Evolutionary conservation across 2,797 vertebrate species (phyloP).

Genomic region (Phaenicophaeus curvirostris): DNA sequence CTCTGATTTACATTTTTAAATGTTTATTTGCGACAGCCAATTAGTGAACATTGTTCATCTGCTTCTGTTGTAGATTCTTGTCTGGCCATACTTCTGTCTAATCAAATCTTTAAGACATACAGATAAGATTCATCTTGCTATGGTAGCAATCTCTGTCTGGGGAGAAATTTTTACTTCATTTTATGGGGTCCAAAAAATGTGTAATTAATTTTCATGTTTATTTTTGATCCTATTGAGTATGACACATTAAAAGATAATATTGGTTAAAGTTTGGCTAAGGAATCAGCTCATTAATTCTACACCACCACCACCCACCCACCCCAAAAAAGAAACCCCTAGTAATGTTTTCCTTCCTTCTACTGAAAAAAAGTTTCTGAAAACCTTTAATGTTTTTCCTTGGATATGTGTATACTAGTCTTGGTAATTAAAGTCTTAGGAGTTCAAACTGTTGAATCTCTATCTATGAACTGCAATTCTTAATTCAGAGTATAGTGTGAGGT

Average conservation of each 20-base stretch:
- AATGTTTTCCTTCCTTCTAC: neutral
- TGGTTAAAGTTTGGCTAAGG: neutral
- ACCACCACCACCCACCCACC: no score
- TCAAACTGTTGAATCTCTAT: neutral
- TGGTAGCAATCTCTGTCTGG: neutral
- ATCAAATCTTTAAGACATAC: neutral
- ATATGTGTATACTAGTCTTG: neutral
- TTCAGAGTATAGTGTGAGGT: neutral
- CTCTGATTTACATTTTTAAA: neutral
- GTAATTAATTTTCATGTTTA: neutral
- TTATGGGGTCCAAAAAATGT: neutral
- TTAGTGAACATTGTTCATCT: neutral
- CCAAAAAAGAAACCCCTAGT: no score
- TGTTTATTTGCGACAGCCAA: neutral
- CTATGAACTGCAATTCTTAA: neutral
- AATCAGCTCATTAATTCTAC: neutral
- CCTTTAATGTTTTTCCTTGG: neutral
- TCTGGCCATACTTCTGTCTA: neutral
- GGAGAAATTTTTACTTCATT: neutral
- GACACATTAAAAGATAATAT: neutral
- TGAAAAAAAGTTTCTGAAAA: neutral
- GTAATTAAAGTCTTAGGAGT: constrained; percentile 10
- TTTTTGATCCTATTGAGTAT: neutral
- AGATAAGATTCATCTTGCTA: neutral
- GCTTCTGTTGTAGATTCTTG: neutral